A percentile compares a stretch with the other conserved stretches of the same genome.
Evolutionary conservation across 2,113 vertebrate genomes (phyloP).

Genomic region (Macquaria ambigua): DNA sequence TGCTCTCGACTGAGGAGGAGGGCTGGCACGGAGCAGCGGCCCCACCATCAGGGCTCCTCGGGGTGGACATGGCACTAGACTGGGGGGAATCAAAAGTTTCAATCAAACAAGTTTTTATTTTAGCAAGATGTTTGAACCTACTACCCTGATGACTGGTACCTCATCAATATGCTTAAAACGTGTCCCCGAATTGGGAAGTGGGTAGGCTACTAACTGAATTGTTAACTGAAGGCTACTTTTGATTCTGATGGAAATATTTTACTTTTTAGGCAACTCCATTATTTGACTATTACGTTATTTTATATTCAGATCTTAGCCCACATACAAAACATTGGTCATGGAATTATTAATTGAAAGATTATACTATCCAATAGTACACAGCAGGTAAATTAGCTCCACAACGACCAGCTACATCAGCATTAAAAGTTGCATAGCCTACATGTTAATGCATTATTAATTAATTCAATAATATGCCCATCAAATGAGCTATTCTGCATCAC

Average conservation of each 20-base stretch:
- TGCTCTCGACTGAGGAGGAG: slow-evolving; percentile 45
- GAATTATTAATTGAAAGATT: background rate
- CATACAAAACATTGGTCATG: background rate
- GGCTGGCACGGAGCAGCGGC: slow-evolving; percentile 18
- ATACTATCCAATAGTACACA: background rate
- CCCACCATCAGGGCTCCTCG: slow-evolving; percentile 11
- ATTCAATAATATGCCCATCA: background rate
- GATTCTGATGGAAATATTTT: background rate
- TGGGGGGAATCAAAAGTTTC: background rate
- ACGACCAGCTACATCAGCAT: background rate
- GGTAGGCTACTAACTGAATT: background rate
- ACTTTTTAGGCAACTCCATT: background rate
- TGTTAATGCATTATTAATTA: background rate
- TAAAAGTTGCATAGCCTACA: background rate
- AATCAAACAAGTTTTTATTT: background rate
- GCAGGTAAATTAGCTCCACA: background rate
- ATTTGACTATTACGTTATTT: background rate
- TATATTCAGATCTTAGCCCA: background rate
- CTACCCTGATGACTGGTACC: too few relatives aligned
- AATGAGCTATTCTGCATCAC: background rate
- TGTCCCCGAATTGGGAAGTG: background rate
- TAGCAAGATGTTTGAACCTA: too few relatives aligned
- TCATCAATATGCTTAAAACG: background rate
- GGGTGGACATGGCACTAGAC: slow-evolving; percentile 59
- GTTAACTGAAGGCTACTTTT: background rate